Evolutionary conservation across 2,888 invertebrate genomes (phyloP).

Genomic region (Protodeltote pygarga): DNA sequence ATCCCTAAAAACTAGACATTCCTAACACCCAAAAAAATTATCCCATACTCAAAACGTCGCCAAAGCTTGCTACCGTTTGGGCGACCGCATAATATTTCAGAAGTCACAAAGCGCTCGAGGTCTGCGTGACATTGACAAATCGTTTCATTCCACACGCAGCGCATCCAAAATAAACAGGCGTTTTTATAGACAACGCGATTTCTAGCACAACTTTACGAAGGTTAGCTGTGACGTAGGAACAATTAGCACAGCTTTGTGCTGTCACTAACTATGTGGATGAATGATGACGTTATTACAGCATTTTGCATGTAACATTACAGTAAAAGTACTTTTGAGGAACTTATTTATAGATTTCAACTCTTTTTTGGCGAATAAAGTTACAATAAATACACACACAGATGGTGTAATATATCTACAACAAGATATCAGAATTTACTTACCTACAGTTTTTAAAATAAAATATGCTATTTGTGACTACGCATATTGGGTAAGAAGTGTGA

Average conservation of each 20-base stretch:
- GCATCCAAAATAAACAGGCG: slow-evolving; percentile 47
- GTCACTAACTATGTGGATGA: neutral
- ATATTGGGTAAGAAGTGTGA: no score
- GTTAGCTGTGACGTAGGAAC: slow-evolving; percentile 10
- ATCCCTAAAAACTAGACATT: no score
- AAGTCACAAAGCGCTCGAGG: slow-evolving; percentile 55
- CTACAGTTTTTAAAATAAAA: no score
- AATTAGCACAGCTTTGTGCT: slow-evolving; percentile 6
- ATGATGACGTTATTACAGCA: neutral
- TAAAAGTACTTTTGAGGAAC: no score
- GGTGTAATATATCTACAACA: no score
- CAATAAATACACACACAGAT: no score
- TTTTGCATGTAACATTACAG: neutral
- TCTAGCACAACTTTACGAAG: slow-evolving; percentile 24
- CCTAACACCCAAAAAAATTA: slow-evolving; percentile 35
- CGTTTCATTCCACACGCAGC: slow-evolving; percentile 49
- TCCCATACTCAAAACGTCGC: slow-evolving; percentile 40
- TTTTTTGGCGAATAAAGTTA: no score
- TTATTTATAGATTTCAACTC: no score
- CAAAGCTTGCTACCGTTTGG: slow-evolving; percentile 38
- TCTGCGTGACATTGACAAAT: slow-evolving; percentile 56
- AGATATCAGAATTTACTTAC: no score
- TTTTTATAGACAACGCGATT: slow-evolving; percentile 23
- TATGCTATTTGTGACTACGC: no score
- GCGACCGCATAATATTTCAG: slow-evolving; percentile 59